Base-by-base conservation (phyloP, 2,888 invertebrate species). In the Crepidodera aurea region DNA sequence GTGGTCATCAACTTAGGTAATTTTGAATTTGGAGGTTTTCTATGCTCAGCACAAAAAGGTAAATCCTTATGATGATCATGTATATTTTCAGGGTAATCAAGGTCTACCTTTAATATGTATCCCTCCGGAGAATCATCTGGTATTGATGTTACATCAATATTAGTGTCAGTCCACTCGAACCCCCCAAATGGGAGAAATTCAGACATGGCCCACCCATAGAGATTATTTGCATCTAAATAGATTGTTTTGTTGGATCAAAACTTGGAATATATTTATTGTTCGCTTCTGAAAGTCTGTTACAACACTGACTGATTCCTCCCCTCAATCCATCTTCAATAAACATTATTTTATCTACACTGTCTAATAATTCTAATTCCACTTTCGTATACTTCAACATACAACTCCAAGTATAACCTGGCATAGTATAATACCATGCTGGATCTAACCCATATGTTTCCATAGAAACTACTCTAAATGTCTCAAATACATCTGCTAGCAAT, bases 401-500 rank as follows among this genome's bases (percentile, higher is more conserved):
- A 57, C 76, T 72, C 61, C 65, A 77, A 1, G 71, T 55, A 8
- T 74, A 68, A 5, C 72, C 72, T 2, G 76, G 78, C 10, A 70
- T 53, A 0, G 74, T 75, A 37, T 64, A 73, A 64, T 74, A 77
- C 37, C 69, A 67, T 1, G 65, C 56, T 2, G 76, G 72, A 67
- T 78, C 78, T 2, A 79, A 55, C 0, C 60, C 57, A 55, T 80
- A 79, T 2, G 69, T 69, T 16, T 60, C n/a, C 3, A 72, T 27
- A 51, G 73, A 74, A 0, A 60, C 68, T 2, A 62, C n/a, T 4
- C 78, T 42, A 65, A 79, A 80, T 59, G 78, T 73, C 66, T 80
- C 79, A 63, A 79, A 78, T 4, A 79, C 66, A 51, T 79, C 79
- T 2, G 73, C 70, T 25, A 78, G 58, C 2, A 79, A 60, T 10